Evolutionary conservation across 2,113 vertebrate species (phyloP).

Genomic region (Axis porcinus): DNA sequence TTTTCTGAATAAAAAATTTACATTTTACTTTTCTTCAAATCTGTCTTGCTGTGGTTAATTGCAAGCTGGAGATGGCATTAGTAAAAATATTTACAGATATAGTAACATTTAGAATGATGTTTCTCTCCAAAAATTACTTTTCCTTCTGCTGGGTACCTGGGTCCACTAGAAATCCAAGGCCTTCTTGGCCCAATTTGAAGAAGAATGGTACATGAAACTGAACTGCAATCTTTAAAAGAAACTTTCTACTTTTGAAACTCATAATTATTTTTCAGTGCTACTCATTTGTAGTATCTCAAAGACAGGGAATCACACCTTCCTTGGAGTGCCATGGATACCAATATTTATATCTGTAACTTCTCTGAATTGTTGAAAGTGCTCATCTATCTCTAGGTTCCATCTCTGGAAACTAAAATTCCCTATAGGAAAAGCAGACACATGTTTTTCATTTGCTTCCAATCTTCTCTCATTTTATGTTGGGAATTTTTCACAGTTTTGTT

Average conservation of each 20-base stretch:
- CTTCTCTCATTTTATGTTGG: neutral
- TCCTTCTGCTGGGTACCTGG: neutral
- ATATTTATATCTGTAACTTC: neutral
- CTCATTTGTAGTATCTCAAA: neutral
- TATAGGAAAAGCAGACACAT: neutral
- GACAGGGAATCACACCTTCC: rapidly evolving
- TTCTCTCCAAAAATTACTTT: neutral
- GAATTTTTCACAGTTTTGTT: neutral
- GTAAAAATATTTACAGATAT: neutral
- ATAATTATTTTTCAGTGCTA: neutral
- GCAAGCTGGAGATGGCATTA: neutral
- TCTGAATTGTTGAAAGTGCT: neutral
- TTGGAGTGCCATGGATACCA: neutral
- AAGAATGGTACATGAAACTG: neutral
- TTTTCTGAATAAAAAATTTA: neutral
- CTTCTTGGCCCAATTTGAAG: neutral
- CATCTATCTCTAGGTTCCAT: neutral
- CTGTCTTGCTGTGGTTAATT: neutral
- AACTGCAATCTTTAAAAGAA: neutral
- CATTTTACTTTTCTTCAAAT: neutral
- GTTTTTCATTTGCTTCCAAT: neutral
- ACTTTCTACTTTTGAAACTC: neutral
- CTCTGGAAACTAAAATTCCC: neutral
- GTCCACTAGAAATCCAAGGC: neutral
- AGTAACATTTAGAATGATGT: neutral